Evolutionary conservation across 2,888 invertebrate species (phyloP), one percentile per base, ranked within the genome.

Genomic region (Macrophya alboannulata): DNA sequence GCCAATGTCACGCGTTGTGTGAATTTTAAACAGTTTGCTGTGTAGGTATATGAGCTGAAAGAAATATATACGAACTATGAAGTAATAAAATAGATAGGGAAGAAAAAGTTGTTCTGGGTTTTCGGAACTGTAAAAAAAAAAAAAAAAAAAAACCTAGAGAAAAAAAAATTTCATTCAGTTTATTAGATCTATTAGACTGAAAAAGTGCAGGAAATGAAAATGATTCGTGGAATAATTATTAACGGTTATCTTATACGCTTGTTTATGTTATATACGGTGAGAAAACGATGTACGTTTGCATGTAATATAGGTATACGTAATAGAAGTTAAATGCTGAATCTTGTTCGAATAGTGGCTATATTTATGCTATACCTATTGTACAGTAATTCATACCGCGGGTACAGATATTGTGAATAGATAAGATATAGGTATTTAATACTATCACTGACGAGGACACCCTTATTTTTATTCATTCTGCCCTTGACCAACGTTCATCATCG

Each of bases 401-500:
- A 48, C 4, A 48, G 1, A 25, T 25, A 25, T 25, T 25, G 62
- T 25, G 21, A 62, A 25, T 62, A 62, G 62, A 62, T 62, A 62
- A 62, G 62, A 62, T 62, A 62, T 62, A n/a, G n/a, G 10, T 59
- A 62, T 62, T 62, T 2, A 10, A 62, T 62, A 25, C 21, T 31
- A 31, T 62, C 62, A 62, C 25, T 12, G 62, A 12, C 21, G 10
- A 62, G 62, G 1, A 62, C 10, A 62, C 12, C 62, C 2, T 25
- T 62, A 0, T 25, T 62, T 62, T 62, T 62, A 21, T 62, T 62
- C 12, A 48, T 25, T 10, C 21, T 21, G 25, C 4, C 21, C 62
- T 62, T 62, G 62, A 62, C 62, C 62, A 62, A 62, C 21, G 62
- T 62, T 62, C 10, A 62, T 62, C 12, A 62, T 62, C 12, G 62